Evolutionary conservation across 2,888 invertebrate species (phyloP), one percentile per base, ranked within the genome.

Genomic region (Nemotelus nigrinus): DNA sequence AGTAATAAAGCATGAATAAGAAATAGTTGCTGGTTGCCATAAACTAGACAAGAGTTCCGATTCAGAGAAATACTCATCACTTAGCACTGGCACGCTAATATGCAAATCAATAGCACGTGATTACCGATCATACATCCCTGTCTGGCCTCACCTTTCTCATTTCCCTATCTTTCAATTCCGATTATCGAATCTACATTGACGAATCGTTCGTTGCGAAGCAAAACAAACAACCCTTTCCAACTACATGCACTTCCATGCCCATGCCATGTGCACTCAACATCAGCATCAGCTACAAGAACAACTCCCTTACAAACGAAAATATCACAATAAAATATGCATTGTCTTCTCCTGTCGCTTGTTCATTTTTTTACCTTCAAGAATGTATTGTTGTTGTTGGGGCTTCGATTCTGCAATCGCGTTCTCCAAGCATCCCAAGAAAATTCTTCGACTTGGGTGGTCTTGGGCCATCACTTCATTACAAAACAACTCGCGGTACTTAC

Each of bases 401-500:
- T 70, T 43, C 55, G 55, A 55, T 68, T 70, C 70, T 70, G 55
- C 76, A 55, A 67, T 65, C 67, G 76, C 76, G 64, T 65, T 76
- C 76, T 25, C 43, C 39, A 64, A 76, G 64, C 65, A 67, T 76
- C 65, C 55, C 79, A 79, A 81, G 81, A 80, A 80, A 81, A 81
- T 81, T 80, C 80, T 80, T 81, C 81, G 79, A 80, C 81, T 81
- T 80, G 80, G 81, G 81, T 81, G 80, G 81, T 81, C 81, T 79
- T 25, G 80, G 80, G 75, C 77, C 78, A 80, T 80, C 81, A 80
- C 81, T 80, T 80, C 78, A 80, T 80, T 80, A 80, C 80, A 80
- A 80, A 80, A 80, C 77, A 80, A 78, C 77, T 80, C 76, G 78
- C 80, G 78, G 80, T 80, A 78, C 80, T 78, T 77, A 78, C 77